These are phyloP conservation scores for Platycheirus albimanus DNA, from an alignment of 2,888 invertebrate species.

Conservation along the genomic window DNA sequence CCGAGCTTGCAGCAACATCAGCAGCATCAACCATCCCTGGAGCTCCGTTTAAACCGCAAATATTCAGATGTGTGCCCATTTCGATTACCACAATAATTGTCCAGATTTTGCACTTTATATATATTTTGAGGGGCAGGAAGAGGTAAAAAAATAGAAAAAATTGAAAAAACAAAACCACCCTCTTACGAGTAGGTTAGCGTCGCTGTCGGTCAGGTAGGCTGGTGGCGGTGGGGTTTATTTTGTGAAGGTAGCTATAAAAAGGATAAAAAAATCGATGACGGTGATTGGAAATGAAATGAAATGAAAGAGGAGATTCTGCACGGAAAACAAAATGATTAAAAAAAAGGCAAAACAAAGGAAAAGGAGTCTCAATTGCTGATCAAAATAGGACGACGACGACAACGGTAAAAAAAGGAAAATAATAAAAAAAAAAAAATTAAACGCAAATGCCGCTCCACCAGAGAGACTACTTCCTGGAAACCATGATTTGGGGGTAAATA, in stretches of 20 bases:
- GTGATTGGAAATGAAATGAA: slow-evolving; percentile 74
- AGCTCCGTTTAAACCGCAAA: slow-evolving; percentile 44
- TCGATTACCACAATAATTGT: slow-evolving; percentile 74
- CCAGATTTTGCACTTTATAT: slow-evolving; percentile 68
- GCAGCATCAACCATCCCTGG: neutral
- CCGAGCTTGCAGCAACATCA: slow-evolving; percentile 54
- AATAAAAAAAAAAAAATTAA: slow-evolving; percentile 27
- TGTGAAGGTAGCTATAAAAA: slow-evolving; percentile 30
- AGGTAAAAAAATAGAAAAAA: slow-evolving; percentile 27
- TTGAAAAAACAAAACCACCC: slow-evolving; percentile 29
- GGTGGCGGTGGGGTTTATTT: neutral
- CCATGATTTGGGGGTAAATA: slow-evolving; percentile 69
- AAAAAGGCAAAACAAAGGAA: slow-evolving; percentile 32
- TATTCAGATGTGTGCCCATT: slow-evolving; percentile 73
- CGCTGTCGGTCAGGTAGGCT: no score
- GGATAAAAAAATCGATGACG: slow-evolving; percentile 61
- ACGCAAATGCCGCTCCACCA: slow-evolving; percentile 44
- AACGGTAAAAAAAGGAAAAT: no score
- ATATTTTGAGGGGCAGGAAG: slow-evolving; percentile 3
- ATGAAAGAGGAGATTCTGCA: slow-evolving; percentile 57
- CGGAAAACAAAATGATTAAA: slow-evolving; percentile 55
- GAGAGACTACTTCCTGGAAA: slow-evolving; percentile 60
- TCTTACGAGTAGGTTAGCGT: neutral
- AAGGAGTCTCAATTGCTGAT: slow-evolving; percentile 58
- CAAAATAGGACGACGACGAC: slow-evolving; percentile 39